A percentile compares a stretch with the other conserved stretches of the same genome.
These are phyloP conservation scores for Glyphotaelius pellucidus DNA, from an alignment of 2,888 invertebrate genomes.

Conservation along the genomic window DNA sequence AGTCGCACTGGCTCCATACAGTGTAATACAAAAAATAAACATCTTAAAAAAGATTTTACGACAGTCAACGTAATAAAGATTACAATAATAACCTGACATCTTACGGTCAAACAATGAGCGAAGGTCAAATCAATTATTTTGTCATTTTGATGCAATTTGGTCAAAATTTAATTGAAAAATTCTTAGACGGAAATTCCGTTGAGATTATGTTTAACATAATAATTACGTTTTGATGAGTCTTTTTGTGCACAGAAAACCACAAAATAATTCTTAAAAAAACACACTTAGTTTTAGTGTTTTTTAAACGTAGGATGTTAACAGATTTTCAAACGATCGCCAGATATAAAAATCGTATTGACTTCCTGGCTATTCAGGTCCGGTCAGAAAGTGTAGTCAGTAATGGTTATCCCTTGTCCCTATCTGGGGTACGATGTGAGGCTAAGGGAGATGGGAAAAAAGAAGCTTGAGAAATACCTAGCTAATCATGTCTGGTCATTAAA, in stretches of 20 bases:
- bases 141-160: not conserved
- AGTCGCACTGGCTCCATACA: not conserved
- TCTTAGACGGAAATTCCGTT: too few relatives aligned
- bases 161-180: not conserved
- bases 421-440: too few relatives aligned
- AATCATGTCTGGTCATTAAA: too few relatives aligned
- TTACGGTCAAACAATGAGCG: not conserved
- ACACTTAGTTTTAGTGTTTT: too few relatives aligned
- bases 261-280: too few relatives aligned
- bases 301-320: not conserved
- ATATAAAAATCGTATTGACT: too few relatives aligned
- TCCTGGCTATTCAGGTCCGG: too few relatives aligned
- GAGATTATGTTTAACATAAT: not conserved
- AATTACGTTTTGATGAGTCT: not conserved
- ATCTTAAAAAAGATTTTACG: not conserved
- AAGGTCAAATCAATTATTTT: not conserved
- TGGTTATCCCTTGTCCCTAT: too few relatives aligned
- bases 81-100: not conserved
- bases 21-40: not conserved
- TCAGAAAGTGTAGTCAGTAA: too few relatives aligned
- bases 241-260: not conserved
- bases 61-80: not conserved
- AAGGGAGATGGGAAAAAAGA: too few relatives aligned
- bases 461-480: too few relatives aligned
- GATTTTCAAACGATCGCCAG: too few relatives aligned